Evolutionary conservation across 2,113 vertebrate genomes (phyloP), one percentile per base, ranked within the genome.

Genomic region (Hydrolagus affinis): DNA sequence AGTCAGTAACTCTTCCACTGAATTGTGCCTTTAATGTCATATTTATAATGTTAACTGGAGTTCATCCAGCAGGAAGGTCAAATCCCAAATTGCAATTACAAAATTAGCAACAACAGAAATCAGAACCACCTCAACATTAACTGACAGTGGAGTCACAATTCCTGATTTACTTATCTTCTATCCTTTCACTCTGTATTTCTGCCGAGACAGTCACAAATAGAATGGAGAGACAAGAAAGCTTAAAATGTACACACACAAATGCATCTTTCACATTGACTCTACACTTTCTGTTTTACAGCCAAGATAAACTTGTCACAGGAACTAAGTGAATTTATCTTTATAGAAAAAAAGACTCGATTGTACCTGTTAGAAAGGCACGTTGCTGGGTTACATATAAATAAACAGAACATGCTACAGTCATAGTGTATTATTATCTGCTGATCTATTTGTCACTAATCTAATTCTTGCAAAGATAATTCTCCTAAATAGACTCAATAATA

Each of bases 401-500:
- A 44, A 44, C 44, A 3, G 44, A 44, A 44, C 44, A 44, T 44
- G 44, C 44, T 44, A 44, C 44, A 44, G 6, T 44, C 44, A 44
- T 44, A 44, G 44, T 44, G n/a, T 44, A 44, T 44, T 44, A 44
- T 44, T 30, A 83, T 32, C 25, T 66, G 32, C 59, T 66, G 64
- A 66, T 68, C 78, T 28, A 68, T 83, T 44, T 83, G 21, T 30
- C 25, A 21, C 15, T 28, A 66, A 83, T 66, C 30, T 32, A 83
- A 83, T 83, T 83, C 25, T 83, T 44, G 44, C 78, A 83, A 28
- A 66, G 30, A 30, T 83, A 14, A 21, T 17, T 62, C 25, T 83
- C 14, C 62, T 83, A 62, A 23, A 21, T 8, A 11, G 17, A 32
- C 14, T 83, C 60, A 83, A 66, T 64, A 8, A 8, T 66, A 30